A percentile compares a stretch with the other conserved stretches of the same genome.
phyloP scores from a whole-genome alignment of 1,140 invertebrate genomes.

The Cydia pomonella region DNA sequence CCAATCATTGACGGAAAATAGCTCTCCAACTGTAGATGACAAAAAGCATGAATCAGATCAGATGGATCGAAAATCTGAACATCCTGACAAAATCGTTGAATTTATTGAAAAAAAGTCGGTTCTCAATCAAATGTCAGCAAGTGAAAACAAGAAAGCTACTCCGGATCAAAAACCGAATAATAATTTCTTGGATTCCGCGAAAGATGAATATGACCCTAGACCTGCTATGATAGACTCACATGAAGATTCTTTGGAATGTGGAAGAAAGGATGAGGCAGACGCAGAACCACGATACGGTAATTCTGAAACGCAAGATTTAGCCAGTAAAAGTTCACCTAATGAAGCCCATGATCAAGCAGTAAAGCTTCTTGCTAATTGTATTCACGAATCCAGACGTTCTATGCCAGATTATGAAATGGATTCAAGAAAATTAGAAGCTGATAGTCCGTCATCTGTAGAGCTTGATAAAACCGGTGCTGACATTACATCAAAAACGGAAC shows the following conservation, averaged over 20 bases:
- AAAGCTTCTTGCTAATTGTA: neutral
- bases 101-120: neutral
- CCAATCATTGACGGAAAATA: conserved; percentile 2
- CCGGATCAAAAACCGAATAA: neutral
- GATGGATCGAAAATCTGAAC: neutral
- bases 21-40: neutral
- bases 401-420: neutral
- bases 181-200: neutral
- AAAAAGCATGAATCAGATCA: neutral
- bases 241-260: neutral
- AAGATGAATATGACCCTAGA: neutral
- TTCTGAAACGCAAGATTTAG: neutral
- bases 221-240: neutral
- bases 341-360: neutral
- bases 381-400: conserved; percentile 7
- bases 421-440: neutral
- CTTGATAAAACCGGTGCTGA: neutral
- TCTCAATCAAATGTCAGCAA: neutral
- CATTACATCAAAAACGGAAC: neutral
- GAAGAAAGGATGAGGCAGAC: neutral
- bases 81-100: neutral
- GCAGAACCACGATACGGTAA: neutral
- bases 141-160: neutral
- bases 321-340: neutral
- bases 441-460: neutral